Evolutionary conservation across 35 echinoderm and acorn worm species (phyloP).

Genomic region (Eucidaris tribuloides): DNA sequence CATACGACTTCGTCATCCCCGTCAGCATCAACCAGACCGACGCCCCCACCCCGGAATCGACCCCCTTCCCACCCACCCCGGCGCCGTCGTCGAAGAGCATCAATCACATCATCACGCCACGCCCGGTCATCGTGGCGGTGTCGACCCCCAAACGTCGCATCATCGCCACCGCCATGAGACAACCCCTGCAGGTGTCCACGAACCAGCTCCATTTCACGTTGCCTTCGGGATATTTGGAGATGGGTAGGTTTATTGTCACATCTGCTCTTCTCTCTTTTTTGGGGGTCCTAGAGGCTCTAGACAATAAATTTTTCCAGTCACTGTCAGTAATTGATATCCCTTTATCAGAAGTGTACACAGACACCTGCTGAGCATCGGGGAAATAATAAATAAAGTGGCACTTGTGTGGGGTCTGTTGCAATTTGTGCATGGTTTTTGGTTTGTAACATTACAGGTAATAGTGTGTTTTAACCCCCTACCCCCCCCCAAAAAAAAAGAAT

Average conservation of each 20-base stretch:
- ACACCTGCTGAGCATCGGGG: too few species aligned
- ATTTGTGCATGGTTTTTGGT: too few species aligned
- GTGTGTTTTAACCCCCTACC: too few species aligned
- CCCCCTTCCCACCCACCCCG: conserved; percentile 88
- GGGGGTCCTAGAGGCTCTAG: too few species aligned
- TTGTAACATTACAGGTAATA: too few species aligned
- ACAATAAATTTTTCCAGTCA: too few species aligned
- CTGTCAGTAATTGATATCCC: too few species aligned
- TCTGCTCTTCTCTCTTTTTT: too few species aligned
- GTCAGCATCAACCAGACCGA: conserved; percentile 97
- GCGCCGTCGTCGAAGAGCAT: conserved; percentile 93
- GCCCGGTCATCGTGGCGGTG: conserved; percentile 74
- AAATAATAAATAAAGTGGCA: too few species aligned
- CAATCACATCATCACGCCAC: conserved; percentile 89
- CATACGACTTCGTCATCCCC: conserved; percentile 76
- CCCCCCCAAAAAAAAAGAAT: too few species aligned
- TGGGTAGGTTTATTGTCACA: conserved; percentile 22
- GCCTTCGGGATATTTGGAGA: conserved; percentile 85
- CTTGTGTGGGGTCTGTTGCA: too few species aligned
- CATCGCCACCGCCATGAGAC: conserved; percentile 84
- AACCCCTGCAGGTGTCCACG: conserved; percentile 81
- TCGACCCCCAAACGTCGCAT: conserved; percentile 83
- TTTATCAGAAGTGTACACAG: too few species aligned
- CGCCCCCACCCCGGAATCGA: conserved; percentile 76
- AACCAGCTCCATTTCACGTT: conserved; percentile 78